Conservation (phyloP, 2,113 vertebrate genomes). For the Lophius piscatorius region DNA sequence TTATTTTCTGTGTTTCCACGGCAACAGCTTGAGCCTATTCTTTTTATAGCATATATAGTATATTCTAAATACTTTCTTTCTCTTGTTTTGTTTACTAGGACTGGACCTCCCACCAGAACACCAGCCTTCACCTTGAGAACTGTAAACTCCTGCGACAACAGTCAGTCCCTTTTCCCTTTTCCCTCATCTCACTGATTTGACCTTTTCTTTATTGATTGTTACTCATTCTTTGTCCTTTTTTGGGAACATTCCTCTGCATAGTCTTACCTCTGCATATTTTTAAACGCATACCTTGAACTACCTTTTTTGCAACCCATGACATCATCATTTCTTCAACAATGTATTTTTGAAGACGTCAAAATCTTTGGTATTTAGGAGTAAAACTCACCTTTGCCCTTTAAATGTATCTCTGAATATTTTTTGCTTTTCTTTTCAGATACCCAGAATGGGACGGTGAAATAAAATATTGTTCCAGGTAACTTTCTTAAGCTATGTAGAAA, state of each 20-base stretch:
- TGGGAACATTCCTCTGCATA: neutral
- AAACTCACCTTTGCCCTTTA: neutral
- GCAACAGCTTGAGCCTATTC: no score
- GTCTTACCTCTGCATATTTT: no score
- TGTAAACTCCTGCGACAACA: constrained; percentile 85
- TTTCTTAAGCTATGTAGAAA: no score
- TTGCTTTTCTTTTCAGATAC: constrained; percentile 81
- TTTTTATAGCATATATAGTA: no score
- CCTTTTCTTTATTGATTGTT: neutral
- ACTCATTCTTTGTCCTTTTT: neutral
- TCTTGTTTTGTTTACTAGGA: constrained; percentile 78
- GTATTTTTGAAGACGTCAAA: no score
- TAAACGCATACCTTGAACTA: no score
- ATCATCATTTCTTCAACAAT: no score
- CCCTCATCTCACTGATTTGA: no score
- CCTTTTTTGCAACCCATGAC: no score
- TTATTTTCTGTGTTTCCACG: no score
- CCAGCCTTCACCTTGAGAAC: constrained; percentile 84
- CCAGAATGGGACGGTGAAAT: constrained; percentile 89
- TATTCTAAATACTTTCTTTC: constrained; percentile 75
- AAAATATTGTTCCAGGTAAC: constrained; percentile 57
- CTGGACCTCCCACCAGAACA: constrained; percentile 93
- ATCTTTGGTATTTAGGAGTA: no score
- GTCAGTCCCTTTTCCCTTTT: constrained; percentile 80
- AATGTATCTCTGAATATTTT: neutral